phyloP scores from a whole-genome alignment of 2,888 invertebrate genomes.

The Cylindroiulus punctatus region DNA sequence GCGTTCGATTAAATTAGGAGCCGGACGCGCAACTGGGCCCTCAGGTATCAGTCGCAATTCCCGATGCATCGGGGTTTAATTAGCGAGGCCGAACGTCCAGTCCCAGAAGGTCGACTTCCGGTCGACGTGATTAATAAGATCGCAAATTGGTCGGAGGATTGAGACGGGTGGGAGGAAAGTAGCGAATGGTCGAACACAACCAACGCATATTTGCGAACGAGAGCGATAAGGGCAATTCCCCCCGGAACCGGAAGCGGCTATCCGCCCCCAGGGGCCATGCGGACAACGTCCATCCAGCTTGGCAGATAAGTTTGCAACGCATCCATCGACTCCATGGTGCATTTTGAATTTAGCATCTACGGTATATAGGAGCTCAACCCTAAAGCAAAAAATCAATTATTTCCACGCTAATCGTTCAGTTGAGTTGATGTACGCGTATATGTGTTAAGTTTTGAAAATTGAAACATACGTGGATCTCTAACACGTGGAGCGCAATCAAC shows the following conservation, averaged over 20 bases:
- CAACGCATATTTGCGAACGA: neutral
- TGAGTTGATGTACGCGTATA: too few species aligned
- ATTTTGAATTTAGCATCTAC: too few species aligned
- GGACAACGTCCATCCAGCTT: too few species aligned
- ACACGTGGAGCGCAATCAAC: too few species aligned
- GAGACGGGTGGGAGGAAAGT: neutral
- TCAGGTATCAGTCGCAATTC: neutral
- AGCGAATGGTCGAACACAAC: neutral
- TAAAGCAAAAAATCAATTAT: too few species aligned
- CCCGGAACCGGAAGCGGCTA: neutral
- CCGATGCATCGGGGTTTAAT: neutral
- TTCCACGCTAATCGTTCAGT: too few species aligned
- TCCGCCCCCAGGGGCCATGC: neutral
- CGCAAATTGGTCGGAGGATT: neutral
- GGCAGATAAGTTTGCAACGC: too few species aligned
- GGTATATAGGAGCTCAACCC: too few species aligned
- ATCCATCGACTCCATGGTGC: too few species aligned
- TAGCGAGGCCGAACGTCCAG: neutral
- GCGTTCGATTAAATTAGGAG: constrained; percentile 3
- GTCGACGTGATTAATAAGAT: constrained; percentile 13
- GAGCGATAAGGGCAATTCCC: constrained; percentile 10
- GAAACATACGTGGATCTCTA: too few species aligned
- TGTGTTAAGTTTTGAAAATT: too few species aligned
- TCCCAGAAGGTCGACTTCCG: neutral
- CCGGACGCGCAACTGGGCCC: neutral